These are phyloP conservation scores for Acyrthosiphon pisum DNA, from an alignment of 1,140 invertebrate species.

Conservation along the genomic window DNA sequence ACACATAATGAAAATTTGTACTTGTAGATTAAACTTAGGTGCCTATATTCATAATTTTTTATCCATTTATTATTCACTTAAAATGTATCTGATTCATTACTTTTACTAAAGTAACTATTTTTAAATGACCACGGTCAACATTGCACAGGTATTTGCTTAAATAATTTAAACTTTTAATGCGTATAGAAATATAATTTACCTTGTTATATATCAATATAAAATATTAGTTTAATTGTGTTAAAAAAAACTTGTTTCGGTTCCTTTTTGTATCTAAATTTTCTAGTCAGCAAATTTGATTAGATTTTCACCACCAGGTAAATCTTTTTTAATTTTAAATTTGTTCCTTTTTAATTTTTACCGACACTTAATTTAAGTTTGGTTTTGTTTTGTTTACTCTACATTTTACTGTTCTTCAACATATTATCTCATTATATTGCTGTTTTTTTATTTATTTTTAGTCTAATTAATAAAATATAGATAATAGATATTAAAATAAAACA, in stretches of 20 bases:
- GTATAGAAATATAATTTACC: not conserved
- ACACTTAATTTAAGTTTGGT: not conserved
- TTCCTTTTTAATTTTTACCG: not conserved
- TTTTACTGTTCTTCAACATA: not conserved
- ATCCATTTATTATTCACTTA: not conserved
- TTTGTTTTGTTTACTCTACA: not conserved
- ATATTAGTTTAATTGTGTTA: not conserved
- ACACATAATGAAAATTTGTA: not conserved
- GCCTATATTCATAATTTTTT: not conserved
- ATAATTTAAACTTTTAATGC: not conserved
- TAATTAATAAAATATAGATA: not conserved
- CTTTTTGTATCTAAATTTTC: conserved; percentile 29
- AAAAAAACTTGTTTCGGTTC: not conserved
- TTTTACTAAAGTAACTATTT: not conserved
- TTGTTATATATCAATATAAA: not conserved
- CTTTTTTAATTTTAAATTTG: not conserved
- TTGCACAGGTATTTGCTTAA: not conserved
- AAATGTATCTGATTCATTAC: not conserved
- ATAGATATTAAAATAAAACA: not conserved
- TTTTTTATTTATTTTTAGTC: not conserved
- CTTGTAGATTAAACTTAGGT: not conserved
- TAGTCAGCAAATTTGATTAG: conserved; percentile 21
- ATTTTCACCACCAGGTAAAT: not conserved
- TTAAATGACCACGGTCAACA: not conserved
- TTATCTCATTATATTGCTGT: not conserved